Evolutionary conservation across 2,888 invertebrate species (phyloP).

Genomic region (Coenonympha arcania): DNA sequence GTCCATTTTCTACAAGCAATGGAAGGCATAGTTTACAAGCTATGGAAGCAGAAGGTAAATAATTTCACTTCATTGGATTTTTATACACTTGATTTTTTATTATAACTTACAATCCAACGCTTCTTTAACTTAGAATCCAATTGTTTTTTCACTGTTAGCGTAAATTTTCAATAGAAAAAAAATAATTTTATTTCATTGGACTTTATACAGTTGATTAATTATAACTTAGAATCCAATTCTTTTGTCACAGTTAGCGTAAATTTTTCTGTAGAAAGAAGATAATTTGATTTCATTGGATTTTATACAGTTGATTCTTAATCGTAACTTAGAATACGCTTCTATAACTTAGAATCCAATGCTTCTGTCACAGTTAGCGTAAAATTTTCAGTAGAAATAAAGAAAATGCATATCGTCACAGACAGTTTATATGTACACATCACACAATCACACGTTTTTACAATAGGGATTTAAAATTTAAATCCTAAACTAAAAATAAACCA

Average conservation of each 20-base stretch:
- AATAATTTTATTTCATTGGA: no score
- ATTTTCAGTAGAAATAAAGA: conserved; percentile 42
- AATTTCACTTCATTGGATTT: no score
- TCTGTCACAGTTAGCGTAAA: conserved; percentile 39
- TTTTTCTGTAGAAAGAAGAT: not conserved
- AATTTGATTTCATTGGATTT: no score
- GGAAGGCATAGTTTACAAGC: not conserved
- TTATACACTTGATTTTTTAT: no score
- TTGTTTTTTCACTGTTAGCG: no score
- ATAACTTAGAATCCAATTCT: no score
- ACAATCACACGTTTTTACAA: conserved; percentile 70
- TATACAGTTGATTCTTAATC: no score
- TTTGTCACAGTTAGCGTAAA: not conserved
- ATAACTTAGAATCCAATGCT: not conserved
- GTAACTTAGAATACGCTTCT: no score
- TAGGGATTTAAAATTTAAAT: conserved; percentile 67
- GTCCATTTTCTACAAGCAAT: not conserved
- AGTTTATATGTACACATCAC: conserved; percentile 59
- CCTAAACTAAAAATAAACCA: conserved; percentile 69
- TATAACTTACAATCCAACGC: no score
- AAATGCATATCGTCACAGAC: conserved; percentile 54
- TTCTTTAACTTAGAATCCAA: no score
- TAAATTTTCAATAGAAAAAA: no score
- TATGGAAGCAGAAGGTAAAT: not conserved
- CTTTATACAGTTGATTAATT: no score